Evolutionary conservation across 2,797 vertebrate species (phyloP).

Genomic region (Amazona ochrocephala): DNA sequence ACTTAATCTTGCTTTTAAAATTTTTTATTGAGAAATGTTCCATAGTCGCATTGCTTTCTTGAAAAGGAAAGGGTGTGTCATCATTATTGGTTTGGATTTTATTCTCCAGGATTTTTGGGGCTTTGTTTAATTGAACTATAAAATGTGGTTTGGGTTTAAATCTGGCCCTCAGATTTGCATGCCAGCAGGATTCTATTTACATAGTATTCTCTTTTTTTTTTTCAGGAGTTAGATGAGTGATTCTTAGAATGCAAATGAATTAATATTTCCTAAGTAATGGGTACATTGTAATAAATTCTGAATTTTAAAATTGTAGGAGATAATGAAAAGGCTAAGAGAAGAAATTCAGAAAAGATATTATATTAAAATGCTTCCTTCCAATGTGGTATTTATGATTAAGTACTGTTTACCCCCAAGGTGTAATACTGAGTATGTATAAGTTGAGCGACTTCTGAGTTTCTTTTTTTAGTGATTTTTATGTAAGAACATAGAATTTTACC

Average conservation of each 20-base stretch:
- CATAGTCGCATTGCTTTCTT: neutral
- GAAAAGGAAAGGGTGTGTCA: neutral
- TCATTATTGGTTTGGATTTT: neutral
- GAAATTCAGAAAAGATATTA: neutral
- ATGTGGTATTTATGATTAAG: neutral
- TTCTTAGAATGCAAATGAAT: neutral
- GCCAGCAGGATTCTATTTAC: neutral
- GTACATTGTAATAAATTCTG: neutral
- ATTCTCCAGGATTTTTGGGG: neutral
- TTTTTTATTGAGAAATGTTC: neutral
- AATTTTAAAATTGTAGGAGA: neutral
- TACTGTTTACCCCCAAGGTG: neutral
- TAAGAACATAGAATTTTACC: constrained; percentile 22
- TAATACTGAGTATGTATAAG: neutral
- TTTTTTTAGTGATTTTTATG: neutral
- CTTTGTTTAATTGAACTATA: neutral
- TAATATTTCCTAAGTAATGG: neutral
- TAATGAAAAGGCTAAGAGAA: neutral
- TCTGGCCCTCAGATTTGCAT: neutral
- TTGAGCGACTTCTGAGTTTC: neutral
- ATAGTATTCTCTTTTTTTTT: neutral
- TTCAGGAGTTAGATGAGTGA: neutral
- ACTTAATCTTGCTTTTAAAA: neutral
- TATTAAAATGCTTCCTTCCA: neutral
- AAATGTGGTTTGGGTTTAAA: neutral